Evolutionary conservation across 2,888 invertebrate genomes (phyloP).

Genomic region (Liodrosophila aerea): DNA sequence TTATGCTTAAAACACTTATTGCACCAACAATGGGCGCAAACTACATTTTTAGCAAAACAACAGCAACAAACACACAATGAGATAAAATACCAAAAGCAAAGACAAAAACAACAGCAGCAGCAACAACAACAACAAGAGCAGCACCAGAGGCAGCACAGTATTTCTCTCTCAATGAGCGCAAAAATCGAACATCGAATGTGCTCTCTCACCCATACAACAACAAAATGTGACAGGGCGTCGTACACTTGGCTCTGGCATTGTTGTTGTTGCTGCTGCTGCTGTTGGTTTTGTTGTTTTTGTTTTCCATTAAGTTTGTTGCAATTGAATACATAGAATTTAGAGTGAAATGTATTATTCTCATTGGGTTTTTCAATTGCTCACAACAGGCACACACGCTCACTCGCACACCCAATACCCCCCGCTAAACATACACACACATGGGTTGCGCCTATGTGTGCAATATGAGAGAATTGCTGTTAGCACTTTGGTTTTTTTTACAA

Average conservation of each 20-base stretch:
- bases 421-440: slow-evolving; percentile 9
- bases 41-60: slow-evolving; percentile 12
- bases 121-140: slow-evolving; percentile 22
- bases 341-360: slow-evolving; percentile 2
- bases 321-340: slow-evolving; percentile 7
- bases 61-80: slow-evolving; percentile 26
- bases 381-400: too few relatives aligned
- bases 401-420: slow-evolving; percentile 16
- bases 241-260: slow-evolving; percentile 39
- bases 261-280: slow-evolving; percentile 28
- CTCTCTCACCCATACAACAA: slow-evolving; percentile 32
- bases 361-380: not conserved
- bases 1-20: slow-evolving; percentile 38
- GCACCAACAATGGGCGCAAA: slow-evolving; percentile 27
- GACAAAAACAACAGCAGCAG: slow-evolving; percentile 18
- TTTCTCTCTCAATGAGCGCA: slow-evolving; percentile 44
- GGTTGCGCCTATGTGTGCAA: slow-evolving; percentile 7
- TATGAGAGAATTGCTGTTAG: slow-evolving; percentile 14
- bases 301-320: slow-evolving; percentile 21
- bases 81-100: slow-evolving; percentile 29
- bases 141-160: slow-evolving; percentile 14
- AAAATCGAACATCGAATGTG: slow-evolving; percentile 63
- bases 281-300: slow-evolving; percentile 32
- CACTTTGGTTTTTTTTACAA: slow-evolving; percentile 22
- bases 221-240: slow-evolving; percentile 55